phyloP scores from a whole-genome alignment of 2,888 invertebrate genomes.

The Macropis europaea region DNA sequence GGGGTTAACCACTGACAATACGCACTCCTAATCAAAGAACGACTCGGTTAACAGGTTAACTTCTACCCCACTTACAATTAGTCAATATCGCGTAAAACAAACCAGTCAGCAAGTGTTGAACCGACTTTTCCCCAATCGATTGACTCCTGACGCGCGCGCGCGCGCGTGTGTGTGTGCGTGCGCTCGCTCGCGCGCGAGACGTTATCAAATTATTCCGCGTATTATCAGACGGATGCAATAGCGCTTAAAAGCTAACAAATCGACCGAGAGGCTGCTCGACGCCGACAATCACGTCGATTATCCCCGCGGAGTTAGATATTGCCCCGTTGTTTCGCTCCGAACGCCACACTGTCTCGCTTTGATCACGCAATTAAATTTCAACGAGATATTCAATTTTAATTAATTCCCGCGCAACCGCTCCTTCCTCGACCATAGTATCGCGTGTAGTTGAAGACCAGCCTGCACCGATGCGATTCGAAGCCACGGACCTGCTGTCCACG shows the following conservation, averaged over 20 bases:
- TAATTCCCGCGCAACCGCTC: slow-evolving; percentile 61
- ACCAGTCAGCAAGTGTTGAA: too few species aligned
- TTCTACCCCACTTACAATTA: too few species aligned
- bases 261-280: slow-evolving; percentile 30
- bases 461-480: slow-evolving; percentile 19
- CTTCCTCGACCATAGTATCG: slow-evolving; percentile 30
- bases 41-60: too few species aligned
- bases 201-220: slow-evolving; percentile 47
- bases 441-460: slow-evolving; percentile 60
- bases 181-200: neutral
- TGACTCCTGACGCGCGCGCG: neutral
- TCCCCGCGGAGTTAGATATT: slow-evolving; percentile 28
- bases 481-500: neutral
- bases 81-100: too few species aligned
- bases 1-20: too few species aligned
- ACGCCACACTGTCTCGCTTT: slow-evolving; percentile 39
- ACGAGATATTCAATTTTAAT: slow-evolving; percentile 70
- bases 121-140: neutral
- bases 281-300: slow-evolving; percentile 50
- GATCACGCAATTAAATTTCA: slow-evolving; percentile 65
- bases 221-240: slow-evolving; percentile 37
- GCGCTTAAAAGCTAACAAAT: slow-evolving; percentile 52
- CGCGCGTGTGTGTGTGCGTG: neutral
- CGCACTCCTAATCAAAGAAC: too few species aligned
- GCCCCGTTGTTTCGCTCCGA: slow-evolving; percentile 6